These are phyloP conservation scores for Drosophila atroscutellata DNA, from an alignment of 2,888 invertebrate genomes.

Conservation along the genomic window DNA sequence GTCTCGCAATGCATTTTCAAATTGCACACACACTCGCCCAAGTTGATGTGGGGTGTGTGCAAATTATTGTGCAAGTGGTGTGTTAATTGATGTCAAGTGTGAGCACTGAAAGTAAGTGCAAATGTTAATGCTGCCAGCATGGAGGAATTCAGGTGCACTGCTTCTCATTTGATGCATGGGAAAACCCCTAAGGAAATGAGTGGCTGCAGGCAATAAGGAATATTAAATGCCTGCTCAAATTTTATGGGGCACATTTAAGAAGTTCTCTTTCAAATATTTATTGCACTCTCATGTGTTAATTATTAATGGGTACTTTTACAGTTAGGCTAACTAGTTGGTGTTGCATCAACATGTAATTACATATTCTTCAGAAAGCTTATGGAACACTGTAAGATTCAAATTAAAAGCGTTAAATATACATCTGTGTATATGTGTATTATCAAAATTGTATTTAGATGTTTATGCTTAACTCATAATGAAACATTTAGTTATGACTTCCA, in stretches of 20 bases:
- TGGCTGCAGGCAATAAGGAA: neutral
- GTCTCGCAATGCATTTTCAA: conserved; percentile 20
- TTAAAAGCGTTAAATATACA: neutral
- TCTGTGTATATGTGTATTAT: neutral
- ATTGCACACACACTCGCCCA: conserved; percentile 1
- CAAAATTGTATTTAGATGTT: neutral
- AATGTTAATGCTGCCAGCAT: conserved; percentile 1
- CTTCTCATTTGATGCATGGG: neutral
- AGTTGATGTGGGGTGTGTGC: neutral
- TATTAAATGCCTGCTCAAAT: conserved; percentile 10
- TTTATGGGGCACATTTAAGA: neutral
- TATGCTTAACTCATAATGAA: neutral
- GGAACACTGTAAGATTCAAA: neutral
- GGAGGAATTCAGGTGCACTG: neutral
- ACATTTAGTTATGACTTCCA: neutral
- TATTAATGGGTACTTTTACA: neutral
- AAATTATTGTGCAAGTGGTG: conserved; percentile 14
- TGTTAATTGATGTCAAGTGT: conserved; percentile 43
- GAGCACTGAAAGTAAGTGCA: conserved; percentile 12
- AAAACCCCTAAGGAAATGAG: conserved; percentile 7
- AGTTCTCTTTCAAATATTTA: neutral
- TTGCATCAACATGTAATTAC: neutral
- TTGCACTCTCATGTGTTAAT: conserved; percentile 8
- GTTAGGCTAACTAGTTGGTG: neutral
- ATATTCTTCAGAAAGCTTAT: neutral